Percentiles rank a stretch among this genome's conserved stretches.
phyloP scores from a whole-genome alignment of 2,888 invertebrate species.

The Coleophora deauratella region DNA sequence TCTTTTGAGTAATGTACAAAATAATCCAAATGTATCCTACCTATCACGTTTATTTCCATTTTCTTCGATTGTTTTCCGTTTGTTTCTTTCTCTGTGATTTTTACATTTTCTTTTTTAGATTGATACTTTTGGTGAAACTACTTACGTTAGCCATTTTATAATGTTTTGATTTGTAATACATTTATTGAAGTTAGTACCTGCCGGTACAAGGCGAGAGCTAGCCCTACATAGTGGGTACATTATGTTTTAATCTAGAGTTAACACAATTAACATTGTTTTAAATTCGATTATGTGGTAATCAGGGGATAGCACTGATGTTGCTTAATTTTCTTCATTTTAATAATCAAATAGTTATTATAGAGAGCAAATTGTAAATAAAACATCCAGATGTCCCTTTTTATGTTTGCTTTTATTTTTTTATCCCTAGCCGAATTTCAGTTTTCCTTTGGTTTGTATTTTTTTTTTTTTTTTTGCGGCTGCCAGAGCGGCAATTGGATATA shows the following conservation, averaged over 20 bases:
- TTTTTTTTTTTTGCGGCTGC: slow-evolving; percentile 2
- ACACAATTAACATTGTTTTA: slow-evolving; percentile 60
- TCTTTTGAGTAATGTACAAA: neutral
- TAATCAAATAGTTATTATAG: slow-evolving; percentile 67
- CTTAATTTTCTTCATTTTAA: slow-evolving; percentile 61
- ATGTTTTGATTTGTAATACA: slow-evolving; percentile 33
- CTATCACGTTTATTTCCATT: neutral
- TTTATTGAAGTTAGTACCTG: slow-evolving; percentile 33
- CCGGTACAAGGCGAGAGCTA: slow-evolving; percentile 45
- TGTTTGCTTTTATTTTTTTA: slow-evolving; percentile 63
- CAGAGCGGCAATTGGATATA: no score
- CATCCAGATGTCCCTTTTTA: slow-evolving; percentile 70
- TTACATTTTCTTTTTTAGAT: slow-evolving; percentile 8
- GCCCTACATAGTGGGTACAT: slow-evolving; percentile 60
- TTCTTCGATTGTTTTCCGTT: neutral
- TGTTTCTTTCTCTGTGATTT: slow-evolving; percentile 39
- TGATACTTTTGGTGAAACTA: slow-evolving; percentile 34
- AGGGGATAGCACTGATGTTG: slow-evolving; percentile 58
- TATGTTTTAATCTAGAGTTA: slow-evolving; percentile 55
- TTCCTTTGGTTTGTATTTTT: slow-evolving; percentile 14
- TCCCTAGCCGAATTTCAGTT: slow-evolving; percentile 23
- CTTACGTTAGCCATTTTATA: slow-evolving; percentile 32
- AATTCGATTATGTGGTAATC: slow-evolving; percentile 55
- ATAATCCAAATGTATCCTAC: neutral
- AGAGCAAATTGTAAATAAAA: slow-evolving; percentile 70